phyloP scores from a whole-genome alignment of 2,113 vertebrate species.

The Phyllopteryx taeniolatus region DNA sequence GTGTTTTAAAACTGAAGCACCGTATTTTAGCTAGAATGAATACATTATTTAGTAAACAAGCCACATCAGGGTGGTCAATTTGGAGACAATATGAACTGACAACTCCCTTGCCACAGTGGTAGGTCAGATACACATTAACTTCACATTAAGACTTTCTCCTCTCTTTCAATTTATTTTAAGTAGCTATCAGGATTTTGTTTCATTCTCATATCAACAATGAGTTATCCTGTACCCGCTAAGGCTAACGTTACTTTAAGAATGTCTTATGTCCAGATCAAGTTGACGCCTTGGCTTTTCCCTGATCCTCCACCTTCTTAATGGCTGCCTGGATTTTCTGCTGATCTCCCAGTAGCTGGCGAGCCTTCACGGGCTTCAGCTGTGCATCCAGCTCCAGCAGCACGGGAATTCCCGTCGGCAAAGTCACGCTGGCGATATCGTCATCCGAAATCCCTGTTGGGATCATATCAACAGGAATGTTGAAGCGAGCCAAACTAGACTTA shows the following conservation, averaged over 20 bases:
- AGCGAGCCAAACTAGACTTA: background rate
- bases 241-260: background rate
- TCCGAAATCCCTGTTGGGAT: conserved; percentile 85
- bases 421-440: conserved; percentile 83
- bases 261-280: conserved; percentile 36
- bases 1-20: background rate
- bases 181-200: background rate
- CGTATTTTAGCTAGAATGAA: background rate
- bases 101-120: background rate
- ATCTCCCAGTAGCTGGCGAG: conserved; percentile 87
- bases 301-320: conserved; percentile 96
- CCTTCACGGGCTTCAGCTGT: conserved; percentile 81
- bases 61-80: background rate
- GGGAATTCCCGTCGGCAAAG: conserved; percentile 91
- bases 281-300: conserved; percentile 83
- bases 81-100: background rate
- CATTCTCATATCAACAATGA: background rate
- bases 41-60: background rate
- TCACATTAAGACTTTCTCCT: background rate
- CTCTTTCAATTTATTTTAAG: background rate
- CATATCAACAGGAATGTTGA: background rate
- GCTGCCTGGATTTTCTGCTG: conserved; percentile 90
- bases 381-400: conserved; percentile 90
- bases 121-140: background rate
- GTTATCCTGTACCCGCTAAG: conserved; percentile 4